phyloP scores from a whole-genome alignment of 2,797 vertebrate species.

The Pangasius larnaudii region DNA sequence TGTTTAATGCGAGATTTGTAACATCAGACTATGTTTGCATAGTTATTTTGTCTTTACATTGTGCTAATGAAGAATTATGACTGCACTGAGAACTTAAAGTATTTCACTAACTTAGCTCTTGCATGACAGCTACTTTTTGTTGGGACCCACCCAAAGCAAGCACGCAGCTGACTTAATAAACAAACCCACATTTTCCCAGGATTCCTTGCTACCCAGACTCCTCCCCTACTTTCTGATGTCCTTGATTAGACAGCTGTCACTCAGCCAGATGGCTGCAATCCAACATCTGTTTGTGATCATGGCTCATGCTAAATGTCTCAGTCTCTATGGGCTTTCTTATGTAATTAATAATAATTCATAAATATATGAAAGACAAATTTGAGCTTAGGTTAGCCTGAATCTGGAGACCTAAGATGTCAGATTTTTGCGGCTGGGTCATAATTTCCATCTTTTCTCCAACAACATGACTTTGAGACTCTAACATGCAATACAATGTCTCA shows the following conservation, averaged over 20 bases:
- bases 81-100: neutral
- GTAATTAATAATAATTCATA: neutral
- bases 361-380: neutral
- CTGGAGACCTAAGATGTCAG: neutral
- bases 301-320: conserved; percentile 3
- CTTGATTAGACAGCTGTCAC: conserved; percentile 51
- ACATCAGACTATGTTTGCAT: neutral
- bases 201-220: conserved; percentile 33
- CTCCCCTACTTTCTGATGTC: conserved; percentile 19
- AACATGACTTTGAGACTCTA: neutral
- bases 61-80: neutral
- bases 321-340: neutral
- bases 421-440: neutral
- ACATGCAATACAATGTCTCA: neutral
- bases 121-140: neutral
- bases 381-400: neutral
- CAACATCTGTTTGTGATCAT: conserved; percentile 59
- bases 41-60: neutral
- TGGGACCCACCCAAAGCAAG: conserved; percentile 36
- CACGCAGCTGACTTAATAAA: conserved; percentile 44
- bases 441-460: neutral
- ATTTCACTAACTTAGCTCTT: neutral
- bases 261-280: conserved; percentile 49
- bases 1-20: neutral
- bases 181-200: conserved; percentile 47